Conservation (phyloP, 2,797 vertebrate genomes). For the Eptatretus atami region DNA sequence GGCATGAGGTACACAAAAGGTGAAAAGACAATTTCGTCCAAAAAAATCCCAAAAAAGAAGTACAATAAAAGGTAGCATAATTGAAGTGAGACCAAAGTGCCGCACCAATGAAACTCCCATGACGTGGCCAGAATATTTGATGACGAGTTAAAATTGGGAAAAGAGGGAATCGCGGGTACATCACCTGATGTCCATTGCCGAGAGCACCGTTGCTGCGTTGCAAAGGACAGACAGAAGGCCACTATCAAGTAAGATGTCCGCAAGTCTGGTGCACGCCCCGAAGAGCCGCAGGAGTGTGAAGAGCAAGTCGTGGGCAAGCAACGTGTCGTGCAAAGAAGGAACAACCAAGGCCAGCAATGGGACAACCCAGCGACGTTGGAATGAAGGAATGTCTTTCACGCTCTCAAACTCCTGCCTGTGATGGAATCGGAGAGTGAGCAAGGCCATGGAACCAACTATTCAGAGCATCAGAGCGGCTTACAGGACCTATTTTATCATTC, state of each 20-base stretch:
- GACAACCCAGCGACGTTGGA: conserved; percentile 62
- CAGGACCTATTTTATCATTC: too few relatives aligned
- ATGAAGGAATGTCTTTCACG: conserved; percentile 46
- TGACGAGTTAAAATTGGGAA: too few relatives aligned
- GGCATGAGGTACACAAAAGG: neutral
- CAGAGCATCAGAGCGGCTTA: too few relatives aligned
- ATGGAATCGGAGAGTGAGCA: conserved; percentile 9
- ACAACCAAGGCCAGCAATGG: conserved; percentile 70
- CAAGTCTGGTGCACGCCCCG: conserved; percentile 67
- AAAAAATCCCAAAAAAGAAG: neutral
- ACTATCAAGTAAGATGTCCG: conserved; percentile 77
- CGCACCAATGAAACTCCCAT: too few relatives aligned
- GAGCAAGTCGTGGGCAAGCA: conserved; percentile 50
- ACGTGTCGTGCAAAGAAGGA: conserved; percentile 60
- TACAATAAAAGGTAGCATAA: conserved; percentile 8
- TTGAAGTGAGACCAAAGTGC: conserved; percentile 8
- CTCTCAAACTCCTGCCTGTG: conserved; percentile 58
- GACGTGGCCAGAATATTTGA: too few relatives aligned
- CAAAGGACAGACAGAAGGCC: conserved; percentile 75
- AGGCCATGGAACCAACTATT: neutral
- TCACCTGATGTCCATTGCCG: conserved; percentile 25
- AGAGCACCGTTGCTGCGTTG: conserved; percentile 65
- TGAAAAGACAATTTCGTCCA: neutral
- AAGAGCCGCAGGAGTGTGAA: conserved; percentile 65
- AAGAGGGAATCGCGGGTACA: too few relatives aligned